These are phyloP conservation scores for Onychomys arenicola DNA, from an alignment of 2,797 vertebrate species.

Conservation along the genomic window DNA sequence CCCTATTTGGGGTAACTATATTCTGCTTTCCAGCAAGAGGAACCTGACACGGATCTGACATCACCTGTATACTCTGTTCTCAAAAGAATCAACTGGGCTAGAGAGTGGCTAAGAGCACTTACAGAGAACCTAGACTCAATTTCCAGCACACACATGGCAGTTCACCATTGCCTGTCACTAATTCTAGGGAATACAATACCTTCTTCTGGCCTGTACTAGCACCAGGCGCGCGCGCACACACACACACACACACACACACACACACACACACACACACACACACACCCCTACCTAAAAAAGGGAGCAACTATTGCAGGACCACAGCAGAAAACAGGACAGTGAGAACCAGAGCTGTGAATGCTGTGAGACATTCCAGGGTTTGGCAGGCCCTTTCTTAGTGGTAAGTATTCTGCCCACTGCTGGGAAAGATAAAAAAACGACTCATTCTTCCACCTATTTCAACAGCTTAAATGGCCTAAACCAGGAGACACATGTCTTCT, in stretches of 20 bases:
- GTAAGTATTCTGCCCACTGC: not conserved
- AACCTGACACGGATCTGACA: not conserved
- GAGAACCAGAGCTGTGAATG: not conserved
- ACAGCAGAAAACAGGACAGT: not conserved
- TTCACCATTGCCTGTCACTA: not conserved
- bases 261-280: not conserved
- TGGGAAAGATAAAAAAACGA: not conserved
- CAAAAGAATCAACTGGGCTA: not conserved
- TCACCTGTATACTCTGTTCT: not conserved
- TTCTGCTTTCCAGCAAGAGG: not conserved
- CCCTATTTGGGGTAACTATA: not conserved
- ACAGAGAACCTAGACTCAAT: not conserved
- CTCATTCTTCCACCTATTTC: not conserved
- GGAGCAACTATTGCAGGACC: not conserved
- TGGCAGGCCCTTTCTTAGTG: not conserved
- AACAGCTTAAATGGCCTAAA: not conserved
- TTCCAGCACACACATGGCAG: not conserved
- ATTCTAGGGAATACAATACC: not conserved
- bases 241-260: too few species aligned
- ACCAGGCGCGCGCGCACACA: not conserved
- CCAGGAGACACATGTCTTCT: not conserved
- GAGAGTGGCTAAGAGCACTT: not conserved
- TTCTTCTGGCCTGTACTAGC: not conserved
- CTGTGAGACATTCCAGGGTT: not conserved
- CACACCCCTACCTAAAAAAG: not conserved